Evolutionary conservation across 2,797 vertebrate species (phyloP).

Genomic region (Pelodytes ibericus): DNA sequence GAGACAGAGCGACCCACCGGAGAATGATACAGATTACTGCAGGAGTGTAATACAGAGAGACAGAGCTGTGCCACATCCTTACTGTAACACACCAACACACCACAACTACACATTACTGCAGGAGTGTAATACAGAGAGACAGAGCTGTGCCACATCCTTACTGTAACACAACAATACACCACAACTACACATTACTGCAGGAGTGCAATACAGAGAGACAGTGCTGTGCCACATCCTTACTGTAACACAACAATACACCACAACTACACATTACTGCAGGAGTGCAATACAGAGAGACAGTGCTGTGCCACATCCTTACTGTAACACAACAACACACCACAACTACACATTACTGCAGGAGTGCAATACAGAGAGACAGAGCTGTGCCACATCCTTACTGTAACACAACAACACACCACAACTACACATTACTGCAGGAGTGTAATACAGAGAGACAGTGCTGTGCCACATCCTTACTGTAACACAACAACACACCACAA

Average conservation of each 20-base stretch:
- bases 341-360: neutral
- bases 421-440: no score
- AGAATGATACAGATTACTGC: neutral
- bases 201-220: no score
- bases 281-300: no score
- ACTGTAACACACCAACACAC: neutral
- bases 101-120: neutral
- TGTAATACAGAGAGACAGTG: neutral
- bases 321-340: neutral
- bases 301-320: neutral
- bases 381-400: no score
- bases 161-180: neutral
- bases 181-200: neutral
- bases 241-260: neutral
- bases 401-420: neutral
- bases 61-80: neutral
- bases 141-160: no score
- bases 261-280: no score
- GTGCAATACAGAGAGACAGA: no score
- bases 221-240: neutral
- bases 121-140: no score
- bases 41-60: conserved; percentile 6
- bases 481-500: neutral
- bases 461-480: neutral
- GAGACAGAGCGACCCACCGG: conserved; percentile 11